These are phyloP conservation scores for Archocentrus centrarchus DNA, from an alignment of 2,113 vertebrate species.

Conservation along the genomic window DNA sequence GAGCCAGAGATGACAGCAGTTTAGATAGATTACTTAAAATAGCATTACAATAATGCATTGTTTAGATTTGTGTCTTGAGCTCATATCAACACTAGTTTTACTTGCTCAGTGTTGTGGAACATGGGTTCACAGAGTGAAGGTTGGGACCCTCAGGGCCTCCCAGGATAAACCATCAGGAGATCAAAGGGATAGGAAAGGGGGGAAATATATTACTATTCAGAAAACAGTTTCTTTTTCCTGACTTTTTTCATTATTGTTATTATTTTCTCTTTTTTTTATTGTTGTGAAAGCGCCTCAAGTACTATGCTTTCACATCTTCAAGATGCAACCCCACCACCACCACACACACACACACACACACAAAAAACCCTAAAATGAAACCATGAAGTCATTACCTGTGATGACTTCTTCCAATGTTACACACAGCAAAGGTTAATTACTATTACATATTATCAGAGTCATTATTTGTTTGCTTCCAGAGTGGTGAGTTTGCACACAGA, in stretches of 20 bases:
- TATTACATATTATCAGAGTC: background rate
- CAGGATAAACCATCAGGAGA: slow-evolving; percentile 1
- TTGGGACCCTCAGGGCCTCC: background rate
- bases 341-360: too few species aligned
- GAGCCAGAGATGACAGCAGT: background rate
- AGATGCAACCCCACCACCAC: too few species aligned
- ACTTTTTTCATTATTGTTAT: background rate
- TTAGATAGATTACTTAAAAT: slow-evolving; percentile 1
- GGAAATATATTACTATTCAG: background rate
- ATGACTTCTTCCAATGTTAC: background rate
- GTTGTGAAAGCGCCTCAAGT: background rate
- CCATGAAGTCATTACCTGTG: background rate
- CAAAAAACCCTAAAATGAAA: background rate
- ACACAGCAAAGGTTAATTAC: background rate
- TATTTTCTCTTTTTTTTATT: background rate
- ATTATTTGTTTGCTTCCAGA: background rate
- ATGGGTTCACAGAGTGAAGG: background rate
- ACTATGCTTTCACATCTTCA: background rate
- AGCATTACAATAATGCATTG: background rate
- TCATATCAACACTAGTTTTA: slow-evolving; percentile 4
- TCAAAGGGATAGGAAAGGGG: background rate
- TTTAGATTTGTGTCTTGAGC: background rate
- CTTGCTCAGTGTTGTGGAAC: slow-evolving; percentile 9
- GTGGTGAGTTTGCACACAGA: slow-evolving; percentile 6
- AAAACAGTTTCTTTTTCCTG: slow-evolving; percentile 15